Evolutionary conservation across 2,888 invertebrate species (phyloP).

Genomic region (Osmoderma eremita): DNA sequence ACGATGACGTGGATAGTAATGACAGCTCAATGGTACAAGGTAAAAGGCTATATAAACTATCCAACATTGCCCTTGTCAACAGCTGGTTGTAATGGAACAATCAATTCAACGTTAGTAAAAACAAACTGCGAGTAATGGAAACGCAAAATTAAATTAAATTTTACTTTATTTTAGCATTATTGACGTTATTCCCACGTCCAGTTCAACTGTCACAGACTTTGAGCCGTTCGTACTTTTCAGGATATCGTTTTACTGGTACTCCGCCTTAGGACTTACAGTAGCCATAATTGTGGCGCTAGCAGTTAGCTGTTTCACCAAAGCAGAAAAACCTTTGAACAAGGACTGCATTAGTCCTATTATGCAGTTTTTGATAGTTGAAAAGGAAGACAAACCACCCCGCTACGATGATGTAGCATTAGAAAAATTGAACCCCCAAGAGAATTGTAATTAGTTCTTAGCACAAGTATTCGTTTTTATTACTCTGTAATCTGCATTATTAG

Average conservation of each 20-base stretch:
- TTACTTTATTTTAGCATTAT: constrained; percentile 6
- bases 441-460: too few species aligned
- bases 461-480: too few species aligned
- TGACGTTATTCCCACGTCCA: not conserved
- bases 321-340: constrained; percentile 66
- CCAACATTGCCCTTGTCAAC: constrained; percentile 55
- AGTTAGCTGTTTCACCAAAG: constrained; percentile 71
- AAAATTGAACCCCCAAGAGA: not conserved
- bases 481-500: not conserved
- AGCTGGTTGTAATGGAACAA: constrained; percentile 45
- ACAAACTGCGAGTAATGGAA: not conserved
- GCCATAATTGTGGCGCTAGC: constrained; percentile 70
- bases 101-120: not conserved
- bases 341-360: constrained; percentile 68
- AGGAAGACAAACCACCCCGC: not conserved
- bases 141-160: too few species aligned
- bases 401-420: constrained; percentile 1
- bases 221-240: constrained; percentile 68
- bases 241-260: constrained; percentile 77
- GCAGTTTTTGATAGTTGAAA: constrained; percentile 42
- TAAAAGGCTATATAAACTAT: constrained; percentile 48
- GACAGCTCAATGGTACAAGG: constrained; percentile 54
- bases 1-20: constrained; percentile 53
- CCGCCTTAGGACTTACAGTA: constrained; percentile 70
- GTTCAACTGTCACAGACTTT: constrained; percentile 2